Evolutionary conservation across 2,797 vertebrate genomes (phyloP).

Genomic region (Rhadinocentrus ornatus): DNA sequence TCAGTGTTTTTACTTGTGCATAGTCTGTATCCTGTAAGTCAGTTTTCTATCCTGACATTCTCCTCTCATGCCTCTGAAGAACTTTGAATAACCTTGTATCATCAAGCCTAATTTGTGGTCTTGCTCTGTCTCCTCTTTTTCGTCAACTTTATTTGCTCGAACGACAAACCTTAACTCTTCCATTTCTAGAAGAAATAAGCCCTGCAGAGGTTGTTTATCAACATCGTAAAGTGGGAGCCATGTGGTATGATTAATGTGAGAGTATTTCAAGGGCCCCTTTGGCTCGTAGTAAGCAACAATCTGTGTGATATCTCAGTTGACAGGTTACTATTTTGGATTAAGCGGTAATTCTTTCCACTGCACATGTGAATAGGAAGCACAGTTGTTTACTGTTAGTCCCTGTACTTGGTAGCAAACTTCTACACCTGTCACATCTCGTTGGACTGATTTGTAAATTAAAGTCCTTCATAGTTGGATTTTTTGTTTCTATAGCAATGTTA

Average conservation of each 20-base stretch:
- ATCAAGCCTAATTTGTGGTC: background rate
- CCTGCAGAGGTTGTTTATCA: background rate
- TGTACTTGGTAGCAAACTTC: constrained; percentile 13
- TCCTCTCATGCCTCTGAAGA: background rate
- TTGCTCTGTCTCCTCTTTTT: background rate
- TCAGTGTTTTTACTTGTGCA: background rate
- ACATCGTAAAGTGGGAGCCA: background rate
- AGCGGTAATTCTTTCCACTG: background rate
- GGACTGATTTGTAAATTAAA: constrained; percentile 26
- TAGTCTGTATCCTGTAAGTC: background rate
- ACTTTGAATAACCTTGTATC: background rate
- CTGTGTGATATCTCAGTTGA: background rate
- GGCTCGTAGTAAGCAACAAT: background rate
- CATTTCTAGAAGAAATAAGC: background rate
- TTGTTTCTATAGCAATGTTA: background rate
- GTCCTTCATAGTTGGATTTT: background rate
- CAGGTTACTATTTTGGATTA: background rate
- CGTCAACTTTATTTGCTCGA: background rate
- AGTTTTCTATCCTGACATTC: background rate
- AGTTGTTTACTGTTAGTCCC: background rate
- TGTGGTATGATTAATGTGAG: background rate
- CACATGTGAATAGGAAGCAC: background rate
- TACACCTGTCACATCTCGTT: constrained; percentile 4
- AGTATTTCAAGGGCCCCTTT: background rate
- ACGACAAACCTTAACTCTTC: background rate